Percentiles rank a stretch among this genome's conserved stretches.
Evolutionary conservation across 2,113 vertebrate species (phyloP).

Genomic region (Cyprinodon tularosa): DNA sequence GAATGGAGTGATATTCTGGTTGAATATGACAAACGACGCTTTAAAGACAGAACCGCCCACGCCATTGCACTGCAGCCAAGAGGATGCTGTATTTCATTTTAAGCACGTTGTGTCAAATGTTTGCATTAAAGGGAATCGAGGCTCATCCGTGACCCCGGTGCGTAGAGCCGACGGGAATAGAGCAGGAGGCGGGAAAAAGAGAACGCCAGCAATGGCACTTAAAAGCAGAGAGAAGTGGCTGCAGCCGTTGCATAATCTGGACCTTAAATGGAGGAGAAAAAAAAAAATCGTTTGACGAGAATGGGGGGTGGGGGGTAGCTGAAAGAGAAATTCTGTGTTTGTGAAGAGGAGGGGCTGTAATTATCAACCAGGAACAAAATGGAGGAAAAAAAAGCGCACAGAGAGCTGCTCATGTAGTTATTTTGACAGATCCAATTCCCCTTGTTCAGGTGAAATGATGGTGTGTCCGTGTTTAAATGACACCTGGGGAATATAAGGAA

Average conservation of each 20-base stretch:
- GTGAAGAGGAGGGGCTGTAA: constrained; percentile 25
- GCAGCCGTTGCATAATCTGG: constrained; percentile 48
- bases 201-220: constrained; percentile 47
- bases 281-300: background rate
- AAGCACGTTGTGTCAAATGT: constrained; percentile 62
- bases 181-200: constrained; percentile 25
- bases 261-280: background rate
- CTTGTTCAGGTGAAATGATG: constrained; percentile 20
- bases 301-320: background rate
- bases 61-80: constrained; percentile 59
- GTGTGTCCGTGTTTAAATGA: constrained; percentile 2
- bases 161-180: background rate
- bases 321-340: background rate
- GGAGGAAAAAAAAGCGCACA: constrained; percentile 10
- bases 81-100: constrained; percentile 53
- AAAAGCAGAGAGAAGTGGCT: constrained; percentile 42
- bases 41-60: constrained; percentile 63
- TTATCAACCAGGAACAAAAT: constrained; percentile 42
- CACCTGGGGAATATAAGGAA: constrained; percentile 32
- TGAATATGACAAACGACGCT: constrained; percentile 69
- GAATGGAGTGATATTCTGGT: constrained; percentile 65
- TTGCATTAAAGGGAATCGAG: constrained; percentile 60
- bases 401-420: constrained; percentile 22
- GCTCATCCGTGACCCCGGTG: constrained; percentile 51
- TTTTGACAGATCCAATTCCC: constrained; percentile 36